A percentile compares a stretch with the other conserved stretches of the same genome.
Evolutionary conservation across 2,797 vertebrate species (phyloP).

Genomic region (Argya squamiceps): DNA sequence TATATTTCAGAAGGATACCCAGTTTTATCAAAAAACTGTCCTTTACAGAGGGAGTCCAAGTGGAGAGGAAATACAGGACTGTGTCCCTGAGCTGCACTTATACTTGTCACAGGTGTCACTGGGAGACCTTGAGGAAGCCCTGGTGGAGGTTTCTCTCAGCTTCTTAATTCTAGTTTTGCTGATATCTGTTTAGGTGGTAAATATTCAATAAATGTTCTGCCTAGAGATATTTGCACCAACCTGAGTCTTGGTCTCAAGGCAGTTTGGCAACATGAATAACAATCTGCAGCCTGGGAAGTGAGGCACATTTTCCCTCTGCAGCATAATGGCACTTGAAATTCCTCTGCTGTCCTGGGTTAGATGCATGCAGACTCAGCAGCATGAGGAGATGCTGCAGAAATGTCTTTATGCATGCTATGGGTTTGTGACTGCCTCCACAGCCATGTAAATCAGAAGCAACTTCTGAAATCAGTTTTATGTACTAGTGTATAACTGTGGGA

Average conservation of each 20-base stretch:
- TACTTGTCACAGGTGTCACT: accelerated
- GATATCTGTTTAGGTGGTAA: neutral
- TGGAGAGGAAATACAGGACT: neutral
- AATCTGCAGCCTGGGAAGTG: neutral
- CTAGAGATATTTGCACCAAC: neutral
- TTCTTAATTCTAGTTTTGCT: neutral
- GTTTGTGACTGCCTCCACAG: neutral
- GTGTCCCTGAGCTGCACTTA: neutral
- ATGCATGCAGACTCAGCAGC: conserved; percentile 3
- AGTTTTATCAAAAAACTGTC: neutral
- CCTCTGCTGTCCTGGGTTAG: neutral
- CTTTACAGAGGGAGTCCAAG: neutral
- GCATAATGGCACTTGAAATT: conserved; percentile 23
- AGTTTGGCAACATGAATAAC: neutral
- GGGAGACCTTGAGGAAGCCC: neutral
- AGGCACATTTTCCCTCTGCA: neutral
- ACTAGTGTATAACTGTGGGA: neutral
- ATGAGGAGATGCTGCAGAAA: neutral
- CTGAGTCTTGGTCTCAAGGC: neutral
- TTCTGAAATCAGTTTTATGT: conserved; percentile 15
- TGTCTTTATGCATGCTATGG: neutral
- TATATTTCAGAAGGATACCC: neutral
- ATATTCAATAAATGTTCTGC: neutral
- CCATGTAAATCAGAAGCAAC: conserved; percentile 24
- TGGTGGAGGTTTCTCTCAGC: neutral